Evolutionary conservation across 2,113 vertebrate genomes (phyloP), one percentile per base, ranked within the genome.

Genomic region (Setophaga coronata): DNA sequence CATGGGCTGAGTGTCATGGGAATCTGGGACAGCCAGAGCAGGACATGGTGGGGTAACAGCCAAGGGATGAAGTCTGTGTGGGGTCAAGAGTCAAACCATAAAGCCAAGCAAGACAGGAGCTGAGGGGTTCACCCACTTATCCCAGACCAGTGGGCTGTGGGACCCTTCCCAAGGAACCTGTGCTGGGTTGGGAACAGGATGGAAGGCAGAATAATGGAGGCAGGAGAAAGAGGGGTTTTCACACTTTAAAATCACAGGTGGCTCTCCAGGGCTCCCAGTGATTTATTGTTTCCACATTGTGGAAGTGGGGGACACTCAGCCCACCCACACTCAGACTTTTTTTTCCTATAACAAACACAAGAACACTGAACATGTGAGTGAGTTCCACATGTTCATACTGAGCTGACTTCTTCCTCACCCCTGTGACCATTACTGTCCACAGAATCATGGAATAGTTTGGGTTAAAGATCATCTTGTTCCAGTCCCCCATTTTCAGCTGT

Each of bases 271-370:
- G 72, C 53, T 65, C 54, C 56, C 73, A 3, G 1, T 90, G 71
- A 69, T 92, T 95, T 96, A 94, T 79, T 84, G 40, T 76, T 96
- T 87, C 79, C 90, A 67, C 77, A 57, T 71, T 94, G 88, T 64
- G 57, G 34, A 61, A 81, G 24, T 34, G 53, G n/a, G 80, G 82
- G 72, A 34, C 60, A 86, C 65, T 67, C 51, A 87, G 92, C 92
- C 93, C 90, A 96, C 93, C 88, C 92, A 78, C 80, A 72, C 1
- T 0, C 60, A 78, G 60, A 20, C 36, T 74, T 83, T 60, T 60
- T 61, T 51, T 86, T 45, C 56, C 72, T 50, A 7, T 25, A 81
- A 64, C 60, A 92, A 93, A 94, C 88, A 90, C 67, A 78, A 53
- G 57, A 84, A 69, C 69, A 90, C 9, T 25, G 69, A 88, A 58